These are phyloP conservation scores for Drosophila aff. DNA, from an alignment of 1,140 invertebrate genomes.

Conservation along the genomic window DNA sequence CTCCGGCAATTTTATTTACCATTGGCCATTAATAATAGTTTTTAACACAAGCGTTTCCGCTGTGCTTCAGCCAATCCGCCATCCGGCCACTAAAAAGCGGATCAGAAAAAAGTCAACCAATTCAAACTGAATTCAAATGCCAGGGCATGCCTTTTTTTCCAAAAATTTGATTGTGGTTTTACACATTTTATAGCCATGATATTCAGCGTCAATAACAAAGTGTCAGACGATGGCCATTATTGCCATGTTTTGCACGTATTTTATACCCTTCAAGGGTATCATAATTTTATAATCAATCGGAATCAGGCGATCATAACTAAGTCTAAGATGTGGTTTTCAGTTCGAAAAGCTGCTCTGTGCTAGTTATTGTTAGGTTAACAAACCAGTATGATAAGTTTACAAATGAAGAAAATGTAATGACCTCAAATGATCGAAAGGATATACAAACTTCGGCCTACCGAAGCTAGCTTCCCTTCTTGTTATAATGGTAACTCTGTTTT, in stretches of 20 bases:
- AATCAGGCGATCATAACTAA: neutral
- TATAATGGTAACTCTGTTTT: constrained; percentile 1
- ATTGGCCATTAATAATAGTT: constrained; percentile 35
- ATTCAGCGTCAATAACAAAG: constrained; percentile 44
- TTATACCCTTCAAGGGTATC: constrained; percentile 1
- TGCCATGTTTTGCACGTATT: constrained; percentile 42
- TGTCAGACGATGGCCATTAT: constrained; percentile 19
- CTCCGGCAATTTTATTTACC: constrained; percentile 32
- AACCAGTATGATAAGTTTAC: no score
- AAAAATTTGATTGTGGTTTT: constrained; percentile 40
- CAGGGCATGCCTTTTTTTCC: constrained; percentile 3
- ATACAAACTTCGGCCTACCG: neutral
- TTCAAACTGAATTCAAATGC: constrained; percentile 45
- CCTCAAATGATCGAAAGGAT: neutral
- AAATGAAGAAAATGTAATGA: no score
- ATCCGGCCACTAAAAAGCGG: neutral
- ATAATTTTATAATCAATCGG: neutral
- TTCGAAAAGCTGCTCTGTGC: no score
- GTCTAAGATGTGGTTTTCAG: neutral
- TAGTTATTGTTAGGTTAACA: no score
- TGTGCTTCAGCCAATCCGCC: neutral
- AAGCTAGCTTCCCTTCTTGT: neutral
- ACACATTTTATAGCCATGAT: constrained; percentile 37
- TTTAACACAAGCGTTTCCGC: constrained; percentile 21
- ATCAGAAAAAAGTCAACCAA: constrained; percentile 13